These are phyloP conservation scores for Xestobium rufovillosum DNA, from an alignment of 2,888 invertebrate genomes.

Conservation along the genomic window DNA sequence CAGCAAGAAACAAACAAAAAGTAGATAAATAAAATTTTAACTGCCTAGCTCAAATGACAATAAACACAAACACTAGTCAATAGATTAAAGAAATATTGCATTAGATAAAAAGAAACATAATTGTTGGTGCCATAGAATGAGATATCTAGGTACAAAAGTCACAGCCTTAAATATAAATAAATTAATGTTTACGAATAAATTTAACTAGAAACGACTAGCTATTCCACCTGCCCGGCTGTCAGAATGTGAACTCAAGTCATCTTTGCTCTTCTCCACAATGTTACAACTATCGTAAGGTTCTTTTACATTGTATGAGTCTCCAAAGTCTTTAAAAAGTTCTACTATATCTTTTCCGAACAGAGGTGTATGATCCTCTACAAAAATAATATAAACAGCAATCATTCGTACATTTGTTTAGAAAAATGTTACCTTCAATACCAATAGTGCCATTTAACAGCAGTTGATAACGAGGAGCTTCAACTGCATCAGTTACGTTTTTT, in stretches of 20 bases:
- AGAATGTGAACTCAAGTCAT: slow-evolving; percentile 59
- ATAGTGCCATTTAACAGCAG: slow-evolving; percentile 32
- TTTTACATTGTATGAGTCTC: slow-evolving; percentile 29
- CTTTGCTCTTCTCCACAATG: slow-evolving; percentile 57
- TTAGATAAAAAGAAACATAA: too few species aligned
- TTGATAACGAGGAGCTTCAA: slow-evolving; percentile 48
- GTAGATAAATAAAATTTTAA: too few species aligned
- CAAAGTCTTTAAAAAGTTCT: slow-evolving; percentile 30
- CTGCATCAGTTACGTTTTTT: slow-evolving; percentile 42
- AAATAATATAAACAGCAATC: slow-evolving; percentile 8
- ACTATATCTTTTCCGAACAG: slow-evolving; percentile 34
- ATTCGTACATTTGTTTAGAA: slow-evolving; percentile 8
- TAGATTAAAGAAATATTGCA: too few species aligned
- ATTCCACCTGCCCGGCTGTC: slow-evolving; percentile 67
- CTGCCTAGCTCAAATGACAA: too few species aligned
- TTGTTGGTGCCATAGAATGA: too few species aligned
- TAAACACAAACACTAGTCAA: too few species aligned
- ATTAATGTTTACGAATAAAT: not conserved
- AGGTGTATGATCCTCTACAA: slow-evolving; percentile 37
- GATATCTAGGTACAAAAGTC: not conserved
- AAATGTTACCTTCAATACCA: slow-evolving; percentile 40
- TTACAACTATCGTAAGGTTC: slow-evolving; percentile 56
- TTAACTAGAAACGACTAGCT: slow-evolving; percentile 53
- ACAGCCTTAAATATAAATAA: not conserved
- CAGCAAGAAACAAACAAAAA: too few species aligned